Percentiles rank a stretch among this genome's conserved stretches.
These are phyloP conservation scores for Avahi laniger DNA, from an alignment of 2,797 vertebrate genomes.

Conservation along the genomic window DNA sequence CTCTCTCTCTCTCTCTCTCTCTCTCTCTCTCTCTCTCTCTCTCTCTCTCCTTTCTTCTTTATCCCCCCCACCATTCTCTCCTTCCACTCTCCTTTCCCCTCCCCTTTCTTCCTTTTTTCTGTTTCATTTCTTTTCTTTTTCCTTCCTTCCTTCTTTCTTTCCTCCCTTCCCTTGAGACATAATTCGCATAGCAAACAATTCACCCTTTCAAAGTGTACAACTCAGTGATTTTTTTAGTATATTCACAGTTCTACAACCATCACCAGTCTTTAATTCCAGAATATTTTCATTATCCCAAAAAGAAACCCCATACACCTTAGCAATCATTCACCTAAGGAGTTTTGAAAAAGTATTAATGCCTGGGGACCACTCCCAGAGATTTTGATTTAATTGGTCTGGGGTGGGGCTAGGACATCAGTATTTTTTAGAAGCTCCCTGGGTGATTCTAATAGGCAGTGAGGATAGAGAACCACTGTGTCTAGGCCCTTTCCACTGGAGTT, in stretches of 20 bases:
- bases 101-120: neutral
- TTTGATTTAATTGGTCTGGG: neutral
- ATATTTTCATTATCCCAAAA: neutral
- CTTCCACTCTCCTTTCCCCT: neutral
- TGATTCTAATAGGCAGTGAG: neutral
- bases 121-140: fast-evolving
- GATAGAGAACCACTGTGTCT: neutral
- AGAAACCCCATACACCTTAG: neutral
- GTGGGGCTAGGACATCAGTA: neutral
- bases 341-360: neutral
- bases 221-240: neutral
- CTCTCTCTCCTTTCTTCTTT: too few species aligned
- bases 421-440: neutral
- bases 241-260: neutral
- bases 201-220: neutral
- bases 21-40: too few species aligned
- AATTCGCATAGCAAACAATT: neutral
- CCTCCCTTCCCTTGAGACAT: neutral
- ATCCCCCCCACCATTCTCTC: fast-evolving
- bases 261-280: neutral
- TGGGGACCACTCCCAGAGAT: neutral
- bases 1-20: fast-evolving
- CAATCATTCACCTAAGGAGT: neutral
- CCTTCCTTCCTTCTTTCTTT: too few species aligned
- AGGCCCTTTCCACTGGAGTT: too few species aligned